A percentile compares a stretch with the other conserved stretches of the same genome.
Evolutionary conservation across 2,888 invertebrate species (phyloP).

Genomic region (Ormyrus labotus): DNA sequence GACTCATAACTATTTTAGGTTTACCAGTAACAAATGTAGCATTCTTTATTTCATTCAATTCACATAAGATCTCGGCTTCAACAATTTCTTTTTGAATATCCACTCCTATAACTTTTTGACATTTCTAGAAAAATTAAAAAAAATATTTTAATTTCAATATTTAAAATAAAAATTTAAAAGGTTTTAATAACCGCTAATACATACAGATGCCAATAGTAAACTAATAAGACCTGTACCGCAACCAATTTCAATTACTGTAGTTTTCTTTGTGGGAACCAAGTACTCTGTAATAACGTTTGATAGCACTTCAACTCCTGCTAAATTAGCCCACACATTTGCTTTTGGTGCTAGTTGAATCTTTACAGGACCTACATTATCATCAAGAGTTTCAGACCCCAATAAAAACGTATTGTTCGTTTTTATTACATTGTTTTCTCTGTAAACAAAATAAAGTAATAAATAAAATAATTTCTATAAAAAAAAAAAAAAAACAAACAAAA

Average conservation of each 20-base stretch:
- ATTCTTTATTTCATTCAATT: slow-evolving; percentile 72
- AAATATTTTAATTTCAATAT: slow-evolving; percentile 18
- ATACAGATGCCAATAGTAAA: slow-evolving; percentile 71
- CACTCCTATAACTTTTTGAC: slow-evolving; percentile 71
- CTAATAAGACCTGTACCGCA: slow-evolving; percentile 73
- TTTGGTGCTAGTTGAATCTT: slow-evolving; percentile 73
- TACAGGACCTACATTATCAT: slow-evolving; percentile 70
- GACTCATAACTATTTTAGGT: slow-evolving; percentile 66
- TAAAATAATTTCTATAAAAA: slow-evolving; percentile 7
- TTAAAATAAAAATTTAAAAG: neutral
- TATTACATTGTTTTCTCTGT: slow-evolving; percentile 63
- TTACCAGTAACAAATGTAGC: slow-evolving; percentile 71
- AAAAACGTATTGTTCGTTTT: slow-evolving; percentile 70
- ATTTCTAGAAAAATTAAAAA: slow-evolving; percentile 65
- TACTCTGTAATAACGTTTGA: slow-evolving; percentile 68
- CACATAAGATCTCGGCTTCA: slow-evolving; percentile 73
- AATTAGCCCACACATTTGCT: slow-evolving; percentile 73
- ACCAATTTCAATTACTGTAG: slow-evolving; percentile 71
- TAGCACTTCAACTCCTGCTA: slow-evolving; percentile 70
- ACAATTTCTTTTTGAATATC: slow-evolving; percentile 72
- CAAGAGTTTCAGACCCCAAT: slow-evolving; percentile 71
- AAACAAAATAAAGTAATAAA: too few relatives aligned
- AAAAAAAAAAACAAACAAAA: slow-evolving; percentile 30
- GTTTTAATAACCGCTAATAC: slow-evolving; percentile 47
- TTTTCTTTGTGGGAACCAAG: slow-evolving; percentile 65